A percentile compares a stretch with the other conserved stretches of the same genome.
phyloP scores from a whole-genome alignment of 2,888 invertebrate species.

The Phaedon cochleariae region DNA sequence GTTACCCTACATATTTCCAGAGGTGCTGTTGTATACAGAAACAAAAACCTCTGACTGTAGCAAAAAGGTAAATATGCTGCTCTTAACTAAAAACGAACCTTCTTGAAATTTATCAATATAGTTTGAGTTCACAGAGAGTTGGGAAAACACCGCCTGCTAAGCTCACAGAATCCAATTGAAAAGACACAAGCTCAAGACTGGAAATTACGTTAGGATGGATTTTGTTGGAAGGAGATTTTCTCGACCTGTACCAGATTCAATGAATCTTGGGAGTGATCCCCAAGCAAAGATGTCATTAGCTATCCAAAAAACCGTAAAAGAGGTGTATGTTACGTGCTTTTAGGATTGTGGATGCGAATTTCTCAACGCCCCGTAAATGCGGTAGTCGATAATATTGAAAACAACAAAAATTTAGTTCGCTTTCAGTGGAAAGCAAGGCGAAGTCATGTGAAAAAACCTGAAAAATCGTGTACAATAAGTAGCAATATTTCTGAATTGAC shows the following conservation, averaged over 20 bases:
- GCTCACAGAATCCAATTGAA: not conserved
- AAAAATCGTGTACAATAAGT: not conserved
- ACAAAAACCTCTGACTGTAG: not conserved
- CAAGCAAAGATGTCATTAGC: conserved; percentile 2
- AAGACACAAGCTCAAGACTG: not conserved
- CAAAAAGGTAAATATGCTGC: too few relatives aligned
- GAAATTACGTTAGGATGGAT: not conserved
- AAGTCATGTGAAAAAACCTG: not conserved
- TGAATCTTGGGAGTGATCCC: not conserved
- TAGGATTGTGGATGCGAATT: not conserved
- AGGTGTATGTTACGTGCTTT: conserved; percentile 14
- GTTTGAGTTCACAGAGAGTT: not conserved
- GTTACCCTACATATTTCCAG: not conserved
- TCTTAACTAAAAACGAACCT: not conserved
- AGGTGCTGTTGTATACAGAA: not conserved
- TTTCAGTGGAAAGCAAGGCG: not conserved
- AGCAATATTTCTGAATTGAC: not conserved
- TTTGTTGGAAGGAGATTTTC: not conserved
- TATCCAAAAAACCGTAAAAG: conserved; percentile 17
- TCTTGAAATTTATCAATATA: not conserved
- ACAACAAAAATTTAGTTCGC: not conserved
- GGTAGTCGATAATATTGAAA: not conserved
- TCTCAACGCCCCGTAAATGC: not conserved
- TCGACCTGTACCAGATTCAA: not conserved
- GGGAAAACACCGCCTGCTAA: not conserved